Evolutionary conservation across 2,888 invertebrate species (phyloP), one percentile per base, ranked within the genome.

Genomic region (Colostygia pectinataria): DNA sequence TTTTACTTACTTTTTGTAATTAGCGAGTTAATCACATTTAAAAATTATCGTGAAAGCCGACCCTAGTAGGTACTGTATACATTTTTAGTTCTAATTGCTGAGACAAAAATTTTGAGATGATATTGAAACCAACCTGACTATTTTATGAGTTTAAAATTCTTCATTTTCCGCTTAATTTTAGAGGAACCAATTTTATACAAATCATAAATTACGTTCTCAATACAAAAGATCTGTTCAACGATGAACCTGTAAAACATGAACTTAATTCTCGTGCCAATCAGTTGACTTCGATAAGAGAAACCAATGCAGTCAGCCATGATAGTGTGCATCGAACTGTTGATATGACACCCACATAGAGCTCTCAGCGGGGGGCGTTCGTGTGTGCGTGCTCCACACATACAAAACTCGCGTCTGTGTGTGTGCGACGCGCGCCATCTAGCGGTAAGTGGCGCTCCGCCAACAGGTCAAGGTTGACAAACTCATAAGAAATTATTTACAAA

Each of bases 391-490:
- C 55, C 79, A 74, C 80, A 79, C 82, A 74, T 63, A 53, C 63
- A 29, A 46, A 18, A 18, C 50, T 40, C 53, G 52, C 52, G 61
- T 56, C 44, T 61, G 63, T 76, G 80, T 81, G 81, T 68, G 76
- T 68, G 74, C 56, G 44, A 58, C 53, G 43, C 55, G 34, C 83
- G 90, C 87, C 90, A 82, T 83, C 89, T 87, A 77, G 74, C 68
- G 84, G 56, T 66, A 59, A 77, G 77, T 47, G 65, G 83, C 66
- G 36, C 48, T 43, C 57, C 66, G 69, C 55, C 57, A 57, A 57
- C 57, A 66, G 82, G 81, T 84, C 85, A 88, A 89, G 86, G 87
- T 85, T 85, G 82, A 82, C 75, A 85, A 86, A 86, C 84, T 74
- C 78, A 71, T 82, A 71, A 74, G 74, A 80, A 76, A 79, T 76